Base-by-base conservation (phyloP, 1,140 invertebrate genomes). In the Lasaia peninsularis region DNA sequence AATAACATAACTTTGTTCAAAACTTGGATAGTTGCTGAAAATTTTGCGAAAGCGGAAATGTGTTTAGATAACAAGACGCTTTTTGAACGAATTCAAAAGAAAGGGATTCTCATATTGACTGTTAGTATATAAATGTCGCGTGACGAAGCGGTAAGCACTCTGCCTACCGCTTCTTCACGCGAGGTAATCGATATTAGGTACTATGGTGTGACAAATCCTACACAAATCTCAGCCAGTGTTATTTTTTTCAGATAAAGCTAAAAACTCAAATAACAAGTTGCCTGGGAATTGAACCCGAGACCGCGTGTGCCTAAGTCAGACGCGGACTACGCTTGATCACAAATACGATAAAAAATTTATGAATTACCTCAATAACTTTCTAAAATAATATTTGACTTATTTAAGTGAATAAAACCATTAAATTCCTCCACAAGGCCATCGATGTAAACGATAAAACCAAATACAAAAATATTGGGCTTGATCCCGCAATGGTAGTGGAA, bases 391-490 rank as follows among this genome's bases (percentile, higher is more conserved):
- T 55, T 55, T 55, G 21, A 55, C 34, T 21, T 40, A n/a, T 35
- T n/a, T n/a, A n/a, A n/a, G n/a, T 40, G 40, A 16, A 9, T 34
- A 35, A 55, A 55, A 20, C 34, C 14, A 55, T 55, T 21, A n/a
- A 34, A 54, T 24, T 40, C 52, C 52, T 55, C 40, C 28, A 18
- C 20, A 54, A 35, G 71, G 35, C 64, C 68, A 70, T 58, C 56
- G 51, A n/a, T 63, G 63, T 65, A 73, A 71, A 67, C 65, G 65
- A 73, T 75, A 69, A 67, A 73, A 75, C 62, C 52, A 57, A 52
- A 56, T 52, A 56, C 54, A 84, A 87, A 82, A 82, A 84, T 85
- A 85, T 85, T 84, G 82, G 80, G 73, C 70, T 80, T 78, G 75
- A 79, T 83, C 76, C 71, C 75, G 62, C 74, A 66, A 21, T 63